Conservation (phyloP, 2,797 vertebrate genomes). For the Takifugu ocellatus region DNA sequence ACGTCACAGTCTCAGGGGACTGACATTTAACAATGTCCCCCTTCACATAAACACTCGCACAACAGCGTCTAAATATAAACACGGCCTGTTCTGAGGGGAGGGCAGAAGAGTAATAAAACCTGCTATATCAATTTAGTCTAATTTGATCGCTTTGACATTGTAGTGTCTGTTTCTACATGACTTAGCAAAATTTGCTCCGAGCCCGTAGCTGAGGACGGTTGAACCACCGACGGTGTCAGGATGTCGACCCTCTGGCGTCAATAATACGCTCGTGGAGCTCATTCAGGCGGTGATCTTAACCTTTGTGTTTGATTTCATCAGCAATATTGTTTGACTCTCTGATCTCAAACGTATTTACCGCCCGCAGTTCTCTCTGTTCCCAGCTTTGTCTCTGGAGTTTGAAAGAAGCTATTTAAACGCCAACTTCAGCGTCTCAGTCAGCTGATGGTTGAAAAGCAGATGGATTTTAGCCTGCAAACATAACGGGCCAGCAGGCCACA, state of each 20-base stretch:
- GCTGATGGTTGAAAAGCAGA: no score
- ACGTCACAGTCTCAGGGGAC: slow-evolving; percentile 54
- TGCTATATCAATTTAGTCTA: slow-evolving; percentile 42
- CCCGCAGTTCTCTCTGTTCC: no score
- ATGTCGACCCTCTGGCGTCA: not conserved
- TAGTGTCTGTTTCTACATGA: slow-evolving; percentile 7
- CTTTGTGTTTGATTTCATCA: no score
- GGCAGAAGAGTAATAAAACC: slow-evolving; percentile 40
- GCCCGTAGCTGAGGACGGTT: not conserved
- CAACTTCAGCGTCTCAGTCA: no score
- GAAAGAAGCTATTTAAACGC: no score
- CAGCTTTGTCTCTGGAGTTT: no score
- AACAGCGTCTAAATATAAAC: slow-evolving; percentile 61
- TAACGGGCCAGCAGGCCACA: no score
- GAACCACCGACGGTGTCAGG: not conserved
- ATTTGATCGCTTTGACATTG: slow-evolving; percentile 30
- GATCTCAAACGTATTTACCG: no score
- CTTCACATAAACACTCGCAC: slow-evolving; percentile 36
- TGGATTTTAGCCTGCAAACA: no score
- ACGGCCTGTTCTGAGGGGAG: slow-evolving; percentile 25
- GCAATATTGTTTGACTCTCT: no score
- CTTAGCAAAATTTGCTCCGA: slow-evolving; percentile 10
- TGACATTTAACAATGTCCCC: slow-evolving; percentile 46
- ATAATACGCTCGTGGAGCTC: not conserved
- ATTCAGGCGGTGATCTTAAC: no score